Evolutionary conservation across 2,113 vertebrate genomes (phyloP).

Genomic region (Ornithorhynchus anatinus): DNA sequence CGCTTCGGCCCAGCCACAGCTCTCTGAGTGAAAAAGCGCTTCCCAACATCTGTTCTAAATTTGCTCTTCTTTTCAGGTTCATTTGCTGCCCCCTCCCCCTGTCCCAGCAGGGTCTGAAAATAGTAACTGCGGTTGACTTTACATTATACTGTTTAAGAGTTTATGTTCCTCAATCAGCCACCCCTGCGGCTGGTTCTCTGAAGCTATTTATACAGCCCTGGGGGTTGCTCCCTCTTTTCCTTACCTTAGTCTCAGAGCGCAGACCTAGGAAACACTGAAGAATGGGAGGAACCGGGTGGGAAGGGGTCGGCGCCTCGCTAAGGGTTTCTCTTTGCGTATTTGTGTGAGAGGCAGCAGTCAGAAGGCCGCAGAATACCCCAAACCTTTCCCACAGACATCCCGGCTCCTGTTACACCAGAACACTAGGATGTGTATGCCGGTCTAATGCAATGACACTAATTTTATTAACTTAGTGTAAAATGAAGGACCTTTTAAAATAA

Average conservation of each 20-base stretch:
- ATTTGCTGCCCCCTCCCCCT: not conserved
- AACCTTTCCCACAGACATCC: not conserved
- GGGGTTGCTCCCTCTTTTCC: not conserved
- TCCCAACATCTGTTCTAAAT: constrained; percentile 33
- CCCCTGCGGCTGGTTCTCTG: not conserved
- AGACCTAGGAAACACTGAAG: not conserved
- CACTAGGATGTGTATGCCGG: too few relatives aligned
- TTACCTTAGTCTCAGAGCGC: fast-evolving
- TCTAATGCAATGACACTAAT: too few relatives aligned
- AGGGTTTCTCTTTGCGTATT: not conserved
- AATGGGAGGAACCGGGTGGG: too few relatives aligned
- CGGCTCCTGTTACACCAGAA: not conserved
- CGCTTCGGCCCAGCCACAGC: not conserved
- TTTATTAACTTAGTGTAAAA: too few relatives aligned
- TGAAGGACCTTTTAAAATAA: too few relatives aligned
- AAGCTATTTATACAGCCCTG: fast-evolving
- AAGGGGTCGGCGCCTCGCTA: not conserved
- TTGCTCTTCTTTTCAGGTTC: constrained; percentile 27
- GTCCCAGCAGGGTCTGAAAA: not conserved
- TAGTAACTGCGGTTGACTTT: not conserved
- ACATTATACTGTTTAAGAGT: not conserved
- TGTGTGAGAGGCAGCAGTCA: not conserved
- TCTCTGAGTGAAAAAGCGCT: not conserved
- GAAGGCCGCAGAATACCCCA: not conserved
- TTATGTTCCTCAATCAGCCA: not conserved